Evolutionary conservation across 1,140 invertebrate genomes (phyloP).

Genomic region (Geopemphigus sp.): DNA sequence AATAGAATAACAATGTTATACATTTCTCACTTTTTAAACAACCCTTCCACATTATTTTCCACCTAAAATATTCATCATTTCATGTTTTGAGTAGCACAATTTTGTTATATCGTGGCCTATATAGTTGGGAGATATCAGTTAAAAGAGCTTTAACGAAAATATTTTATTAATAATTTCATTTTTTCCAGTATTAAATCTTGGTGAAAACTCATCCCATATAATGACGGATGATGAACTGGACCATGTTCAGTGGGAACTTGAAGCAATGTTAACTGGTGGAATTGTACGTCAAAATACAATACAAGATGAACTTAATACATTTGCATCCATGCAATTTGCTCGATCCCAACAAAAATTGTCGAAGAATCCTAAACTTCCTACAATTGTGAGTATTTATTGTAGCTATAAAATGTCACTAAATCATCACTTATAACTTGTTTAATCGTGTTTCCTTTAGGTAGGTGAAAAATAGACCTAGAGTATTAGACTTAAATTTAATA

Average conservation of each 20-base stretch:
- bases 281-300: constrained; percentile 74
- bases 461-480: no score
- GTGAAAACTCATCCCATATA: background rate
- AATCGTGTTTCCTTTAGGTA: no score
- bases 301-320: constrained; percentile 70
- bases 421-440: no score
- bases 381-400: constrained; percentile 20
- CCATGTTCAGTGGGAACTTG: constrained; percentile 80
- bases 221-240: constrained; percentile 81
- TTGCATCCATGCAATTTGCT: constrained; percentile 54
- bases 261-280: constrained; percentile 77
- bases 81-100: no score
- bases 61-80: no score
- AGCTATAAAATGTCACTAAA: no score
- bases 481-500: no score
- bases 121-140: no score
- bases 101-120: no score
- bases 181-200: constrained; percentile 9
- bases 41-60: no score
- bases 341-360: background rate
- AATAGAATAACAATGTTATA: no score
- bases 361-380: constrained; percentile 25
- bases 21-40: no score
- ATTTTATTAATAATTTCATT: background rate
- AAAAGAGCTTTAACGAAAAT: background rate